Evolutionary conservation across 2,797 vertebrate genomes (phyloP).

Genomic region (Columba guinea): DNA sequence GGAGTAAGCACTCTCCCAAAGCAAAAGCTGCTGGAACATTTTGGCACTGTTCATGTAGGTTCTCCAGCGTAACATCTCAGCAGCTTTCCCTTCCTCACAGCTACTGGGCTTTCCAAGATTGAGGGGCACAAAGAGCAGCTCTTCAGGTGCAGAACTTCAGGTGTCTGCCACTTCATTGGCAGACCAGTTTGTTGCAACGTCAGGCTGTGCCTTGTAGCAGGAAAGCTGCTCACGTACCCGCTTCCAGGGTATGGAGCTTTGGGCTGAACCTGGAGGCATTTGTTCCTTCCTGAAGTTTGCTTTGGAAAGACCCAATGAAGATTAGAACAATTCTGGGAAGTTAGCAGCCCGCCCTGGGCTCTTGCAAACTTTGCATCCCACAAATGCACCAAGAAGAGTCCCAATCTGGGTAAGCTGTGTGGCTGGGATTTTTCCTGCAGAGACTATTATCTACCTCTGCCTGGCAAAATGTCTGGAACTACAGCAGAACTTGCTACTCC

Average conservation of each 20-base stretch:
- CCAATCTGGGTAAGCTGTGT: background rate
- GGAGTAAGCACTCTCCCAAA: background rate
- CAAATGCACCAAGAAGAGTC: background rate
- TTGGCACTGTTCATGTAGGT: rapidly evolving
- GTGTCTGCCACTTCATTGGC: rapidly evolving
- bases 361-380: background rate
- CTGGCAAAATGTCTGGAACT: background rate
- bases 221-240: background rate
- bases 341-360: background rate
- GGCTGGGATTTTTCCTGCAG: background rate
- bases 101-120: background rate
- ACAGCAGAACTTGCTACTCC: background rate
- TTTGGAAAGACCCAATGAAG: background rate
- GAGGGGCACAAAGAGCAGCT: background rate
- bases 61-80: rapidly evolving
- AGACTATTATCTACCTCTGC: background rate
- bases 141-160: background rate
- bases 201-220: background rate
- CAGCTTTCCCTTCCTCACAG: background rate
- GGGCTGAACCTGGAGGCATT: background rate
- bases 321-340: background rate
- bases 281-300: background rate
- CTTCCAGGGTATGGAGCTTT: background rate
- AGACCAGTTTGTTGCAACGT: background rate
- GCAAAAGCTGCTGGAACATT: background rate